A percentile compares a stretch with the other conserved stretches of the same genome.
Conservation (phyloP, 1,140 invertebrate genomes). For the Lucilia sericata region DNA sequence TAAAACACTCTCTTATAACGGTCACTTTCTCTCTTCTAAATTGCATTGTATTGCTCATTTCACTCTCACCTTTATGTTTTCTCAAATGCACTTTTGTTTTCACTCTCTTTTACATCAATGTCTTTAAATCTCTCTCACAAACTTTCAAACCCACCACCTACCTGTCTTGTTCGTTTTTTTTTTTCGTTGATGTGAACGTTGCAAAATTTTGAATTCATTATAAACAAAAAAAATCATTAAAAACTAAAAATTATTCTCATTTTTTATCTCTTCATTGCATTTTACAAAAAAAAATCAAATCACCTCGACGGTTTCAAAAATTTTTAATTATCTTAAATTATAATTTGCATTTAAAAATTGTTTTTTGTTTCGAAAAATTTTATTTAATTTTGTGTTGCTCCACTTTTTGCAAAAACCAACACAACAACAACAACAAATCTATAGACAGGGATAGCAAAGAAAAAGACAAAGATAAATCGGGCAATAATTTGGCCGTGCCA, state of each 20-base stretch:
- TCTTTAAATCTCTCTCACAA: too few relatives aligned
- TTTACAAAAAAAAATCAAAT: background rate
- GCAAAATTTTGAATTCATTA: too few relatives aligned
- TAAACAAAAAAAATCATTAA: slow-evolving; percentile 31
- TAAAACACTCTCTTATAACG: background rate
- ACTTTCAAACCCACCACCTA: too few relatives aligned
- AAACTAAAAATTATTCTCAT: slow-evolving; percentile 21
- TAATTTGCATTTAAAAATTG: slow-evolving; percentile 1
- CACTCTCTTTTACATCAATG: too few relatives aligned
- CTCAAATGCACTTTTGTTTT: too few relatives aligned
- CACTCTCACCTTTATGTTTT: too few relatives aligned
- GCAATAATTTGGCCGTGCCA: slow-evolving; percentile 80
- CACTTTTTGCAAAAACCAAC: too few relatives aligned
- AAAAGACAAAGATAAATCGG: slow-evolving; percentile 84
- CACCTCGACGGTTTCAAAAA: slow-evolving; percentile 1
- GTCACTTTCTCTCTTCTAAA: background rate
- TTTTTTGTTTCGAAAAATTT: background rate
- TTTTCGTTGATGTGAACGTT: background rate
- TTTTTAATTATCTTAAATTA: slow-evolving; percentile 5
- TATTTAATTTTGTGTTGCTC: slow-evolving; percentile 23
- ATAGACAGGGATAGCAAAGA: slow-evolving; percentile 82
- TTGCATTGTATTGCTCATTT: too few relatives aligned
- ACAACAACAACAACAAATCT: slow-evolving; percentile 46
- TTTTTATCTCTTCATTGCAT: background rate
- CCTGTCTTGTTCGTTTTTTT: slow-evolving; percentile 33